Evolutionary conservation across 2,888 invertebrate genomes (phyloP).

Genomic region (Tetranychus truncatus): DNA sequence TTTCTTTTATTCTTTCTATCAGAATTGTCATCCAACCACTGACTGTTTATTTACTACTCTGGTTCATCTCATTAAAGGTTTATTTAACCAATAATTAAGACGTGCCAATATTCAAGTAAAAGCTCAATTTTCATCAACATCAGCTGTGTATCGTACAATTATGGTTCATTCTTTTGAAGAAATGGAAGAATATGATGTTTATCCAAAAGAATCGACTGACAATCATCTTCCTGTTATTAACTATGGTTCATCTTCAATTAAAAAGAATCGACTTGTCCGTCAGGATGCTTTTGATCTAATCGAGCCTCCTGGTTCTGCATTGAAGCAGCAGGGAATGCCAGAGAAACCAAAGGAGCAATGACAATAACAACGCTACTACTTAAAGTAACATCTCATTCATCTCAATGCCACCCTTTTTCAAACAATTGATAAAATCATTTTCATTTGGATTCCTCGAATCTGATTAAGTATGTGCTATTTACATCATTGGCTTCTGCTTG

Average conservation of each 20-base stretch:
- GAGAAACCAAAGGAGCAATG: neutral
- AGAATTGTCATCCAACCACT: too few species aligned
- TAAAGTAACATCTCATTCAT: neutral
- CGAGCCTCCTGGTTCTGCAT: neutral
- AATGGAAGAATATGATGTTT: constrained; percentile 10
- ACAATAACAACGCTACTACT: neutral
- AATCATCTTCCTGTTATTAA: neutral
- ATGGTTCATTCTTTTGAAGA: neutral
- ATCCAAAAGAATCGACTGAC: neutral
- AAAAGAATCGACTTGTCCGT: constrained; percentile 2
- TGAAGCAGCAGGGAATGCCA: neutral
- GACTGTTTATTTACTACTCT: too few species aligned
- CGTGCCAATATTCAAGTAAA: too few species aligned
- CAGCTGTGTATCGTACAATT: neutral
- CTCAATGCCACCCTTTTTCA: neutral
- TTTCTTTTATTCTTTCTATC: too few species aligned
- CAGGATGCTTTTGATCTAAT: constrained; percentile 1
- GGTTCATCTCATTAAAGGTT: too few species aligned
- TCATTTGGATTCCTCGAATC: neutral
- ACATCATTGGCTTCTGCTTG: neutral
- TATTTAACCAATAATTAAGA: too few species aligned
- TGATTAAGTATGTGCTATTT: neutral
- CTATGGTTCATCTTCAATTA: neutral
- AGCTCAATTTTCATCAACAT: too few species aligned
- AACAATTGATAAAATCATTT: neutral